phyloP scores from a whole-genome alignment of 2,797 vertebrate species.

The Argentina silus region DNA sequence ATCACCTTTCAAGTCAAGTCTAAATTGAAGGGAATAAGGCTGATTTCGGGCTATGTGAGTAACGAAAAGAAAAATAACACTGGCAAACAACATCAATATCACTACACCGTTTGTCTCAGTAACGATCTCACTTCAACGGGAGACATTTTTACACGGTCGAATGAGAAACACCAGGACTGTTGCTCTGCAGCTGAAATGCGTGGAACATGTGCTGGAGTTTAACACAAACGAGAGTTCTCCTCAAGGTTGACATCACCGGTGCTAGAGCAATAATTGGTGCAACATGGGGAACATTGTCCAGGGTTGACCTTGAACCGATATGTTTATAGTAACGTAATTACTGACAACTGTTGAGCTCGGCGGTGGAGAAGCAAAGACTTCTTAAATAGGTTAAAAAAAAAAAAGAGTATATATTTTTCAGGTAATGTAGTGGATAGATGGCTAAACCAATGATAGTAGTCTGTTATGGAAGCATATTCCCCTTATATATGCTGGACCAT shows the following conservation, averaged over 20 bases:
- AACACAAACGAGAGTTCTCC: slow-evolving; percentile 29
- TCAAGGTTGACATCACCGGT: slow-evolving; percentile 52
- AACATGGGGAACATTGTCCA: slow-evolving; percentile 49
- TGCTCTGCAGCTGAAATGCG: slow-evolving; percentile 22
- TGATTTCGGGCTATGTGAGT: not conserved
- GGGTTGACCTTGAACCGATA: slow-evolving; percentile 47
- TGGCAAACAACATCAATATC: not conserved
- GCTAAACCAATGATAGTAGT: not conserved
- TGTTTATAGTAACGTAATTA: slow-evolving; percentile 49
- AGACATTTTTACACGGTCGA: not conserved
- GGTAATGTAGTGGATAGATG: not conserved
- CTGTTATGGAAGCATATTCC: not conserved
- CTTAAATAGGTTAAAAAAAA: slow-evolving; percentile 26
- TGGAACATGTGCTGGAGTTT: slow-evolving; percentile 29
- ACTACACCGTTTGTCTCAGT: not conserved
- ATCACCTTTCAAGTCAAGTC: slow-evolving; percentile 21
- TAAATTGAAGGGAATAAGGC: slow-evolving; percentile 17
- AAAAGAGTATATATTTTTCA: slow-evolving; percentile 11
- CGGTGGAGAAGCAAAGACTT: not conserved
- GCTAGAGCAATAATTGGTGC: slow-evolving; percentile 50
- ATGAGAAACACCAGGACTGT: slow-evolving; percentile 5
- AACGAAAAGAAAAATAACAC: not conserved
- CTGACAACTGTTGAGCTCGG: slow-evolving; percentile 44
- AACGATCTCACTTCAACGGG: not conserved
- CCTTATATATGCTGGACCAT: not conserved